These are phyloP conservation scores for Epicauta chinensis DNA, from an alignment of 1,140 invertebrate genomes.

Conservation along the genomic window DNA sequence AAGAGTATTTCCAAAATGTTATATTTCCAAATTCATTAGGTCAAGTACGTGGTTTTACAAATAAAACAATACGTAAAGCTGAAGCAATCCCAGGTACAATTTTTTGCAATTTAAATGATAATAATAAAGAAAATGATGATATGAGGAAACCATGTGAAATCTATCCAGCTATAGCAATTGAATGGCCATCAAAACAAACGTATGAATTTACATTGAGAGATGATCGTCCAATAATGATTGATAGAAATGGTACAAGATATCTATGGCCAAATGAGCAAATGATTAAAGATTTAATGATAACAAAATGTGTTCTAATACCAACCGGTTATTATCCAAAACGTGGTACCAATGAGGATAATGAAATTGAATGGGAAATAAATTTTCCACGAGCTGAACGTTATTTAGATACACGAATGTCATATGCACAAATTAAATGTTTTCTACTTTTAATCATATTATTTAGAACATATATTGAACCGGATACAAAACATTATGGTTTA, in stretches of 20 bases:
- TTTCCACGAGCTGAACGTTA: slow-evolving; percentile 68
- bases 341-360: slow-evolving; percentile 46
- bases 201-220: slow-evolving; percentile 29
- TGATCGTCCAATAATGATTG: slow-evolving; percentile 28
- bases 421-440: slow-evolving; percentile 61
- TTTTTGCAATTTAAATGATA: slow-evolving; percentile 31
- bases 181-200: slow-evolving; percentile 28
- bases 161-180: slow-evolving; percentile 30
- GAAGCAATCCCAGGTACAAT: slow-evolving; percentile 29
- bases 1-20: slow-evolving; percentile 26
- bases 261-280: slow-evolving; percentile 61
- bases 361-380: slow-evolving; percentile 64
- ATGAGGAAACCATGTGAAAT: slow-evolving; percentile 29
- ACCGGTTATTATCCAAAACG: slow-evolving; percentile 56
- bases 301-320: slow-evolving; percentile 63
- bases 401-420: slow-evolving; percentile 61
- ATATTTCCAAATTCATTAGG: slow-evolving; percentile 25
- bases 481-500: slow-evolving; percentile 50
- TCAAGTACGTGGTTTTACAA: slow-evolving; percentile 20
- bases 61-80: slow-evolving; percentile 22
- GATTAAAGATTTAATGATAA: slow-evolving; percentile 56
- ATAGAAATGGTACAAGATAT: slow-evolving; percentile 38
- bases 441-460: slow-evolving; percentile 57
- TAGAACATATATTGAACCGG: slow-evolving; percentile 60
- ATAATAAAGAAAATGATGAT: slow-evolving; percentile 9